These are phyloP conservation scores for Balearica regulorum DNA, from an alignment of 2,797 vertebrate genomes.

Conservation along the genomic window DNA sequence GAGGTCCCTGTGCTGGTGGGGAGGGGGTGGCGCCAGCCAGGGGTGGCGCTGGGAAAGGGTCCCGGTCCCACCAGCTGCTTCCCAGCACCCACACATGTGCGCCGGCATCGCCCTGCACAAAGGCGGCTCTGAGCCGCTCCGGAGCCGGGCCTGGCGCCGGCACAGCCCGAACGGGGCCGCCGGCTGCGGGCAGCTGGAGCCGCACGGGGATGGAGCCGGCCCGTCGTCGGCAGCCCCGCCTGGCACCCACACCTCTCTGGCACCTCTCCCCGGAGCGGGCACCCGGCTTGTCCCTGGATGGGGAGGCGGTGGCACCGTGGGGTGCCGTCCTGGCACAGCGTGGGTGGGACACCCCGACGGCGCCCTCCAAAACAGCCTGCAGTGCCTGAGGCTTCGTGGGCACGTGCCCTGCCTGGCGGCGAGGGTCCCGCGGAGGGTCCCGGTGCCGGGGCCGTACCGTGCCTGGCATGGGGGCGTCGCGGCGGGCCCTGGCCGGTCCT, in stretches of 20 bases:
- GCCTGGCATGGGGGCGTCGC: background rate
- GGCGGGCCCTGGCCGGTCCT: background rate
- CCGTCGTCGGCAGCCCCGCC: background rate
- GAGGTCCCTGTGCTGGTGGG: background rate
- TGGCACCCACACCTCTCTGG: background rate
- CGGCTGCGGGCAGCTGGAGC: background rate
- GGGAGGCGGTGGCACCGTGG: background rate
- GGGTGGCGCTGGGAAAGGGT: accelerated
- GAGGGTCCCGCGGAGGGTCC: background rate
- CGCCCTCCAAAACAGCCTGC: background rate
- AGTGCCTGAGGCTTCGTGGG: accelerated
- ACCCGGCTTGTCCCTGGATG: accelerated
- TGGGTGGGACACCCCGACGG: accelerated
- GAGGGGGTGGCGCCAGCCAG: background rate
- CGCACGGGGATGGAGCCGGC: accelerated
- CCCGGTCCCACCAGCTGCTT: background rate
- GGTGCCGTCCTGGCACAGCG: accelerated
- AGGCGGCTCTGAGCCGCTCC: background rate
- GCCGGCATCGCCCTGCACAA: background rate
- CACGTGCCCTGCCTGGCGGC: accelerated
- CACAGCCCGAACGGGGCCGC: background rate
- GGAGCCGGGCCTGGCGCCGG: background rate
- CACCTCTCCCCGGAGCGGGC: background rate
- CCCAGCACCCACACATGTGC: background rate
- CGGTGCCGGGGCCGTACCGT: background rate